Percentiles rank a stretch among this genome's conserved stretches.
phyloP scores from a whole-genome alignment of 2,888 invertebrate genomes.

The Ormyrus pomaceus region DNA sequence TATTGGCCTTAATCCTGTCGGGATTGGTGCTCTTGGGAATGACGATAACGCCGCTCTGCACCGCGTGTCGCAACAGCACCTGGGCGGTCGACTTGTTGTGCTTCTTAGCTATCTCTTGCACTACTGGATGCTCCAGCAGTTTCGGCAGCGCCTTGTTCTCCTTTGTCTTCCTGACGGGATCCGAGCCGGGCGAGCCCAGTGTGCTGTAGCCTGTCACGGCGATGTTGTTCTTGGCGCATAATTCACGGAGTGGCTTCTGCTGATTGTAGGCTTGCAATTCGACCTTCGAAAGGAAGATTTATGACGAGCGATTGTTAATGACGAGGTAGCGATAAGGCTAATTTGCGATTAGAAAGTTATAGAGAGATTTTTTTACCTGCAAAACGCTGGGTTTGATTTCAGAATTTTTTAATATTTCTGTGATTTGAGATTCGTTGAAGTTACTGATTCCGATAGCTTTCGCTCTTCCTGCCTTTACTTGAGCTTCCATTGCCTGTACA shows the following conservation, averaged over 20 bases:
- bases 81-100: constrained; percentile 83
- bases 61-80: constrained; percentile 82
- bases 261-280: constrained; percentile 88
- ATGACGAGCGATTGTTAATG: too few species aligned
- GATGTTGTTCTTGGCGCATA: constrained; percentile 81
- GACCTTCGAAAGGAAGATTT: constrained; percentile 76
- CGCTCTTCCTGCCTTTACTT: neutral
- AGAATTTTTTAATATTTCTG: constrained; percentile 65
- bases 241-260: constrained; percentile 81
- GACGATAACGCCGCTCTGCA: constrained; percentile 82
- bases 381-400: constrained; percentile 84
- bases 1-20: constrained; percentile 83
- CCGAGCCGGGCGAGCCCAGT: constrained; percentile 80
- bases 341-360: too few species aligned
- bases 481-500: neutral
- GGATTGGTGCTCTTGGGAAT: constrained; percentile 88
- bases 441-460: neutral
- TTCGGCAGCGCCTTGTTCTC: constrained; percentile 74
- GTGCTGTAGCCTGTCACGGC: constrained; percentile 85
- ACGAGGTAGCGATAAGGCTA: too few species aligned
- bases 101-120: constrained; percentile 78
- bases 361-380: constrained; percentile 73
- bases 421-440: neutral
- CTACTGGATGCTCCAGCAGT: constrained; percentile 79
- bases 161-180: neutral